Base-by-base conservation (phyloP, 2,797 vertebrate genomes). In the Coilia nasus region DNA sequence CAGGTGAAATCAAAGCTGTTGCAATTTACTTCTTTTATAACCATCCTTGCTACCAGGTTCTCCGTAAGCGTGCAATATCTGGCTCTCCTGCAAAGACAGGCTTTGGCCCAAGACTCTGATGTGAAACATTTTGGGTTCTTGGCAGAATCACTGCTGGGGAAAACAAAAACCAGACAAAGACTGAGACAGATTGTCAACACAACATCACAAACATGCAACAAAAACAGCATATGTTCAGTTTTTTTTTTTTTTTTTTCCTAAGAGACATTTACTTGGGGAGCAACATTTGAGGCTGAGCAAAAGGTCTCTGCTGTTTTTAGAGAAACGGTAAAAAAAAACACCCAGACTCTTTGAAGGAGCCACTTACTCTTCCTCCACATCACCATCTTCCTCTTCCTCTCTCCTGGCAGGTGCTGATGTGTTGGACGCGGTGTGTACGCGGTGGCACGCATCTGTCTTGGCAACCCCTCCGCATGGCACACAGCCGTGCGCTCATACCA, bases 151-250 rank as follows among this genome's bases (percentile, higher is more conserved):
- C 2, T 12, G 12, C 3, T 28, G 31, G 28, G 17, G 28, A 41
- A 75, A 7, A 6, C 28, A 71, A 35, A 41, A 75, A 35, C 1
- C 28, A 75, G 67, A 35, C 67, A 41, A 75, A 75, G 4, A 1
- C 17, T 19, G 0, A 78, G 41, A 44, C 71, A 44, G 17, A 78
- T 15, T 44, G 44, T 41, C 35, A 44, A 78, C 35, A 78, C 35
- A 78, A 78, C 15, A 44, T 44, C 19, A 21, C 19, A 19, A 44
- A 71, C 64, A 64, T 23, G 23, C 23, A 0, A 71, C 28, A 44
- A 78, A 35, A 78, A 78, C 71, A 78, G 31, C 71, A 44, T 78
- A 44, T 78, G 71, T 44, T 78, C 17, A 17, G 71, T 9, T 54
- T 54, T 9, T 9, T 14, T 54, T 9, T 9, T 14, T 47, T 47